These are phyloP conservation scores for Aspidoscelis tigris DNA, from an alignment of 2,113 vertebrate genomes.

Conservation along the genomic window DNA sequence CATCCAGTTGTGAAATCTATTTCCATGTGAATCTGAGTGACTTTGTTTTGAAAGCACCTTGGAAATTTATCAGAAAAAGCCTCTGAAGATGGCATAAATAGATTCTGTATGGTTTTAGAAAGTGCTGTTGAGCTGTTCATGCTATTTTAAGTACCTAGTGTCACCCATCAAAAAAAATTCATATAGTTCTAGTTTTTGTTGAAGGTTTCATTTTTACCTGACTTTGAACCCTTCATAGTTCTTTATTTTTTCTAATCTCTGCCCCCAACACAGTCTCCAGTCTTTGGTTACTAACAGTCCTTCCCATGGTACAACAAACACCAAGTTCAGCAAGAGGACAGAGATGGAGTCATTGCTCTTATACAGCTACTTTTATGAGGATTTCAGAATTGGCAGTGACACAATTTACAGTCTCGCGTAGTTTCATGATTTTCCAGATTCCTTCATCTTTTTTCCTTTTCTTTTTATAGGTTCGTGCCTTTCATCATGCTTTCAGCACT, in stretches of 20 bases:
- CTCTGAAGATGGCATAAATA: no score
- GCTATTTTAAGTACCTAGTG: background rate
- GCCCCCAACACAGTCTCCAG: background rate
- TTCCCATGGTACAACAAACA: background rate
- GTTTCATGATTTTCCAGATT: background rate
- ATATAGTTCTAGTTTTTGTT: no score
- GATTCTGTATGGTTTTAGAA: background rate
- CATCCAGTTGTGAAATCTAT: background rate
- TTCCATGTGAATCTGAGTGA: background rate
- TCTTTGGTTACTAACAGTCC: background rate
- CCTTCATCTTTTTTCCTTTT: background rate
- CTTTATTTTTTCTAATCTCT: background rate
- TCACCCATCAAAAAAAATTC: no score
- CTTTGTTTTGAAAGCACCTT: no score
- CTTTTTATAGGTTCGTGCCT: constrained; percentile 86
- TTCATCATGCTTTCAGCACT: constrained; percentile 94
- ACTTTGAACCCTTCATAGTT: background rate
- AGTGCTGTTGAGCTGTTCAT: background rate
- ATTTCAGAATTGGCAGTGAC: background rate
- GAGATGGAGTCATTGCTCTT: background rate
- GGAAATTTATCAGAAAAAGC: no score
- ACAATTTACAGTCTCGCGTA: background rate
- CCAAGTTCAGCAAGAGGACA: background rate
- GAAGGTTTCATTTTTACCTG: background rate
- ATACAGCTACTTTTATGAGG: background rate